These are phyloP conservation scores for Acromyrmex echinatior DNA, from an alignment of 1,140 invertebrate genomes.

Conservation along the genomic window DNA sequence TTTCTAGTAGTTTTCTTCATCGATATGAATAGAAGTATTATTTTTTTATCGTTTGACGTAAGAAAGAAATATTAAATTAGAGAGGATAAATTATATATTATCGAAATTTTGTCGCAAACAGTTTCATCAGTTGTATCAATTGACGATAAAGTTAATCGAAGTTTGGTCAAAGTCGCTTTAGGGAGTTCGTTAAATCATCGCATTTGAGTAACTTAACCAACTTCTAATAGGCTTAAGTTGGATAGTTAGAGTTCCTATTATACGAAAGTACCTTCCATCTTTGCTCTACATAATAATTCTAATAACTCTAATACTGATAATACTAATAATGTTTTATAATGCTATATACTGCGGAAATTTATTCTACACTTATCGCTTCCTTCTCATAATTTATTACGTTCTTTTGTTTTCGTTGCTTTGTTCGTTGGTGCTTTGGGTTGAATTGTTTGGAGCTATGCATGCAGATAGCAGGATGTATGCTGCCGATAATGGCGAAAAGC, in stretches of 20 bases:
- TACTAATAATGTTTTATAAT: not conserved
- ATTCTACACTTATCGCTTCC: not conserved
- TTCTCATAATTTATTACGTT: not conserved
- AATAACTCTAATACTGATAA: not conserved
- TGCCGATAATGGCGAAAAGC: constrained; percentile 69
- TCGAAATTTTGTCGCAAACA: not conserved
- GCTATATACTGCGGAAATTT: not conserved
- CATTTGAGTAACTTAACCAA: constrained; percentile 15
- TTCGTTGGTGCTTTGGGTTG: not conserved
- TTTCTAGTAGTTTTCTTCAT: too few relatives aligned
- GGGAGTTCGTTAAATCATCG: constrained; percentile 1
- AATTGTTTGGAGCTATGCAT: constrained; percentile 29
- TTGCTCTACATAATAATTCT: not conserved
- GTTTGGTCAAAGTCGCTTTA: constrained; percentile 6
- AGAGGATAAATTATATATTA: not conserved
- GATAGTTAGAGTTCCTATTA: not conserved
- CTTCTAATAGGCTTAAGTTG: constrained; percentile 26
- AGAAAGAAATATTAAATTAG: not conserved
- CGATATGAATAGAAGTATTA: not conserved
- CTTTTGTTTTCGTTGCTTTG: not conserved
- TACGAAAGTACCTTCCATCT: not conserved
- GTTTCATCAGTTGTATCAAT: not conserved
- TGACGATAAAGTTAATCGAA: constrained; percentile 8
- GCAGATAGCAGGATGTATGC: constrained; percentile 43
- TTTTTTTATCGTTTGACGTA: not conserved